A percentile compares a stretch with the other conserved stretches of the same genome.
Evolutionary conservation across 2,113 vertebrate genomes (phyloP).

Genomic region (Sylvia atricapilla): DNA sequence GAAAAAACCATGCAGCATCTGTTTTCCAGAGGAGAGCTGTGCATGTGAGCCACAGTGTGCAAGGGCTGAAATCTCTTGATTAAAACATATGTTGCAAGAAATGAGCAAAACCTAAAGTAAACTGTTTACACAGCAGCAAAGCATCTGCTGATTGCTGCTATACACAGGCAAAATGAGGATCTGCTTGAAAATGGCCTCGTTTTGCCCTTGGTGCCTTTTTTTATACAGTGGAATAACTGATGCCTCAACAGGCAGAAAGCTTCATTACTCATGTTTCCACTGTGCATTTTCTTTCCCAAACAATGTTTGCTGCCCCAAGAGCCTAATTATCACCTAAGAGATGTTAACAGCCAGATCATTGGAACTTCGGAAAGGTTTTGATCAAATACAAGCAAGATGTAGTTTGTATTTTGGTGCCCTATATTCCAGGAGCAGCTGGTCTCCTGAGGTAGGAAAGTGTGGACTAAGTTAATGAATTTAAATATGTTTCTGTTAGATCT

Average conservation of each 20-base stretch:
- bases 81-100: not conserved
- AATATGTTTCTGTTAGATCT: slow-evolving; percentile 62
- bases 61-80: not conserved
- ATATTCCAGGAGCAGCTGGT: slow-evolving; percentile 53
- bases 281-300: slow-evolving; percentile 38
- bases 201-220: not conserved
- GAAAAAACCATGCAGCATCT: not conserved
- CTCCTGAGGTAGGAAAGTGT: slow-evolving; percentile 52
- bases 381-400: slow-evolving; percentile 61
- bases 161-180: not conserved
- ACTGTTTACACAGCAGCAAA: slow-evolving; percentile 5
- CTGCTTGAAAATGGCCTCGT: not conserved
- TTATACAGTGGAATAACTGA: not conserved
- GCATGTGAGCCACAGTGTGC: fast-evolving
- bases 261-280: not conserved
- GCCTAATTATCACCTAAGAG: slow-evolving; percentile 70
- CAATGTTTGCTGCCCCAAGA: slow-evolving; percentile 55
- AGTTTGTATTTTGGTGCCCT: slow-evolving; percentile 61
- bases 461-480: slow-evolving; percentile 66
- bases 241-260: not conserved
- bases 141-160: slow-evolving; percentile 16
- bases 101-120: slow-evolving; percentile 2
- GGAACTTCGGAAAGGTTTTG: slow-evolving; percentile 57
- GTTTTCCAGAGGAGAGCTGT: not conserved
- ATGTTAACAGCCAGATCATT: slow-evolving; percentile 64